Evolutionary conservation across 2,888 invertebrate genomes (phyloP).

Genomic region (Lithophane semibrunnea): DNA sequence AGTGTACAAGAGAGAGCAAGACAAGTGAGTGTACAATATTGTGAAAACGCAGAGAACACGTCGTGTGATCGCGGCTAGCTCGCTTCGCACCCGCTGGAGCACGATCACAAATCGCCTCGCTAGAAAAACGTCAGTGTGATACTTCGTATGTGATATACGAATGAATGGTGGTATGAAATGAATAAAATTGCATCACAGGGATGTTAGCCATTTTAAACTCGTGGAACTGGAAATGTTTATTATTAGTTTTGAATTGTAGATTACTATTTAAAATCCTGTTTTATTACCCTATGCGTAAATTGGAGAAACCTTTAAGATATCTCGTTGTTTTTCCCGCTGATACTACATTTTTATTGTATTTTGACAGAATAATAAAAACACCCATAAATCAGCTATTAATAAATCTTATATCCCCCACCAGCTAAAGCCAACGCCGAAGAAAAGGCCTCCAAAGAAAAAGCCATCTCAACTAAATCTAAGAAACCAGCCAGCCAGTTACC

Average conservation of each 20-base stretch:
- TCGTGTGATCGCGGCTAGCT: not conserved
- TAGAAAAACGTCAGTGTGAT: not conserved
- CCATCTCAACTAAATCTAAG: conserved; percentile 64
- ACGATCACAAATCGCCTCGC: too few species aligned
- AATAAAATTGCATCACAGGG: not conserved
- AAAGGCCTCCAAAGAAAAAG: conserved; percentile 36
- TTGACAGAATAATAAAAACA: too few species aligned
- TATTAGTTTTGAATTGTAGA: not conserved
- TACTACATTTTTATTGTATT: too few species aligned
- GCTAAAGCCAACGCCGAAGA: conserved; percentile 71
- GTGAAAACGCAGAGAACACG: not conserved
- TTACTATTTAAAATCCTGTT: not conserved
- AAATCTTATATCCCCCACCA: conserved; percentile 1
- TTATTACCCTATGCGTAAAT: not conserved
- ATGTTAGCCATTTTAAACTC: not conserved
- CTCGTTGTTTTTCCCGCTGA: not conserved
- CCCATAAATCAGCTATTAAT: not conserved
- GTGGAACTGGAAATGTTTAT: not conserved
- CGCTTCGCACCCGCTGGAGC: too few species aligned
- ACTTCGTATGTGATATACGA: not conserved
- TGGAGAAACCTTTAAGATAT: not conserved
- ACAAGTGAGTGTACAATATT: not conserved
- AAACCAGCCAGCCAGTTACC: conserved; percentile 43
- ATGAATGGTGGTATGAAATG: too few species aligned
- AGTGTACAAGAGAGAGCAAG: not conserved